Evolutionary conservation across 2,797 vertebrate genomes (phyloP), one percentile per base, ranked within the genome.

Genomic region (Columba guinea): DNA sequence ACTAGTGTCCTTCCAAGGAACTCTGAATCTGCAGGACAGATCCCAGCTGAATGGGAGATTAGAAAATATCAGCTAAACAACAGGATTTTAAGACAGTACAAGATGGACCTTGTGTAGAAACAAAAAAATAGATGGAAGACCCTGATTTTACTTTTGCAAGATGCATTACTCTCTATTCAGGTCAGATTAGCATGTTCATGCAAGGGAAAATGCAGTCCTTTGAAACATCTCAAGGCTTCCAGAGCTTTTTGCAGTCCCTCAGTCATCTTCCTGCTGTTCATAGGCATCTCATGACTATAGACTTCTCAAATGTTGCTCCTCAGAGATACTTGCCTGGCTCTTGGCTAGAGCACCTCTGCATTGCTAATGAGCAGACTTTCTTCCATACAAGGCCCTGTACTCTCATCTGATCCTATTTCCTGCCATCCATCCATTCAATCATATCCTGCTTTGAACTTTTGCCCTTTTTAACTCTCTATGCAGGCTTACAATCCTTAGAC

Each of bases 401-500:
- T 60, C 59, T 93, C 94, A 59, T 92, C 88, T 93, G 83, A 87
- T 91, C 77, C n/a, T 55, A 30, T 80, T 94, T 93, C 92, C 81
- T 90, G 86, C 87, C 48, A 64, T 69, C 64, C 51, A 0, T 93
- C 90, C 53, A 68, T 84, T 92, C 63, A 84, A 81, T 95, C 95
- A 52, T 77, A 93, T 89, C 94, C 91, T 70, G 24, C 83, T 77
- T 73, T 95, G 94, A 97, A 94, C 95, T 91, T 76, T 70, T 91
- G 80, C 84, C 88, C 94, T 95, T 84, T 96, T 90, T 91, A 88
- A 83, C 89, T 97, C 84, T 94, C 76, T 87, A 5, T 87, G 89
- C 82, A 80, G 69, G 52, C 62, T 92, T 93, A 91, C 89, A 94
- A 96, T 94, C 87, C 90, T 93, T 73, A 79, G 58, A 94, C 90